phyloP scores from a whole-genome alignment of 2,888 invertebrate genomes.

The Papilio protenor region DNA sequence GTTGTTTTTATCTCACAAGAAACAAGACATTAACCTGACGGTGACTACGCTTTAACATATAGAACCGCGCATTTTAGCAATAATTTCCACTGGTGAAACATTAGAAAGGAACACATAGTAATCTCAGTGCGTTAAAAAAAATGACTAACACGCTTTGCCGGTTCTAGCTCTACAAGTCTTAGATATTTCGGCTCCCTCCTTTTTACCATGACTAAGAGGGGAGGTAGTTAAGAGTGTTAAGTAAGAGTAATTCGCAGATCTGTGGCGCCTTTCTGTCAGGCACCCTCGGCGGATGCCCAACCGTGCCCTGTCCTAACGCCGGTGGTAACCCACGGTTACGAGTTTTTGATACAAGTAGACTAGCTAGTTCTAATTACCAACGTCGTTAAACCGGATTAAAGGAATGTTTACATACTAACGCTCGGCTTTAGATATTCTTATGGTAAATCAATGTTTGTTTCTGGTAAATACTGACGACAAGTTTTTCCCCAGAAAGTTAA shows the following conservation, averaged over 20 bases:
- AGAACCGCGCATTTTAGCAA: neutral
- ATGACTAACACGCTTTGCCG: too few relatives aligned
- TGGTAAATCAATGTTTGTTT: neutral
- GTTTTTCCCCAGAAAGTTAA: neutral
- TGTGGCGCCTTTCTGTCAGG: too few relatives aligned
- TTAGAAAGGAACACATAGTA: neutral
- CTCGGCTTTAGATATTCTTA: slow-evolving; percentile 2
- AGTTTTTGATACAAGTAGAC: neutral
- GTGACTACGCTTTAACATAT: neutral
- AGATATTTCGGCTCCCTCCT: too few relatives aligned
- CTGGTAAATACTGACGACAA: neutral
- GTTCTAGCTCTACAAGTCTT: too few relatives aligned
- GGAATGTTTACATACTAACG: neutral
- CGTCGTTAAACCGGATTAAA: neutral
- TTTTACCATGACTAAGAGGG: too few relatives aligned
- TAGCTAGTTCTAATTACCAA: neutral
- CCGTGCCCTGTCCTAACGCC: too few relatives aligned
- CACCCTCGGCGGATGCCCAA: too few relatives aligned
- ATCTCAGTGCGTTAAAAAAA: neutral
- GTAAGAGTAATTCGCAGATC: too few relatives aligned
- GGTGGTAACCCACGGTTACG: neutral
- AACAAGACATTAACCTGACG: neutral
- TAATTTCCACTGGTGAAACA: neutral
- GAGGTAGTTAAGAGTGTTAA: too few relatives aligned
- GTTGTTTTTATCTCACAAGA: neutral